phyloP scores from a whole-genome alignment of 2,113 vertebrate genomes.

The Podarcis raffonei region DNA sequence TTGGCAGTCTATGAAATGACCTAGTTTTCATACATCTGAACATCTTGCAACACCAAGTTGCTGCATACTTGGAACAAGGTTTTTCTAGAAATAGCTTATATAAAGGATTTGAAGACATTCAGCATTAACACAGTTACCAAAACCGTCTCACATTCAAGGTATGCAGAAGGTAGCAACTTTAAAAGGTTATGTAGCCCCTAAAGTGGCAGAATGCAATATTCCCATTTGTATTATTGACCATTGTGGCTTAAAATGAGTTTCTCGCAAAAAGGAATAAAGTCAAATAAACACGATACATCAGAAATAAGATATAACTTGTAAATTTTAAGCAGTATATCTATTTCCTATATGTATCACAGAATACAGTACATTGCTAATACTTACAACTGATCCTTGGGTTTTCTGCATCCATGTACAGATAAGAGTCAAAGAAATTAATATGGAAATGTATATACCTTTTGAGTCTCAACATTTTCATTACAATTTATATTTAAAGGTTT shows the following conservation, averaged over 20 bases:
- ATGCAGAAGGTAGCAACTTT: not conserved
- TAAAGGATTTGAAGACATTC: not conserved
- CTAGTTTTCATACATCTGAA: not conserved
- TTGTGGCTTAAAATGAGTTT: not conserved
- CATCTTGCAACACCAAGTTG: not conserved
- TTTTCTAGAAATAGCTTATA: not conserved
- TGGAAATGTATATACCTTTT: not conserved
- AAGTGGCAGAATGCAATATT: not conserved
- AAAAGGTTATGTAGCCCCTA: not conserved
- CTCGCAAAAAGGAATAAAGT: not conserved
- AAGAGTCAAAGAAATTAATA: constrained; percentile 81
- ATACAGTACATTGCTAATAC: constrained; percentile 62
- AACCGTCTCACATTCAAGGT: not conserved
- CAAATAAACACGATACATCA: not conserved
- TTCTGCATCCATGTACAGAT: constrained; percentile 91
- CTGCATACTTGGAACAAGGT: not conserved
- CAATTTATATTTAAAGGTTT: not conserved
- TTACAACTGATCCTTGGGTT: constrained; percentile 98
- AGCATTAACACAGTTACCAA: not conserved
- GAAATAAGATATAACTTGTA: not conserved
- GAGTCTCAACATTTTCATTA: not conserved
- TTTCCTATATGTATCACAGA: not conserved
- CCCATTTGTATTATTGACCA: not conserved
- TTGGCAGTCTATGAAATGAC: not conserved
- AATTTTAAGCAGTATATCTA: not conserved